phyloP scores from a whole-genome alignment of 2,797 vertebrate species.

The Notolepis coatsorum region DNA sequence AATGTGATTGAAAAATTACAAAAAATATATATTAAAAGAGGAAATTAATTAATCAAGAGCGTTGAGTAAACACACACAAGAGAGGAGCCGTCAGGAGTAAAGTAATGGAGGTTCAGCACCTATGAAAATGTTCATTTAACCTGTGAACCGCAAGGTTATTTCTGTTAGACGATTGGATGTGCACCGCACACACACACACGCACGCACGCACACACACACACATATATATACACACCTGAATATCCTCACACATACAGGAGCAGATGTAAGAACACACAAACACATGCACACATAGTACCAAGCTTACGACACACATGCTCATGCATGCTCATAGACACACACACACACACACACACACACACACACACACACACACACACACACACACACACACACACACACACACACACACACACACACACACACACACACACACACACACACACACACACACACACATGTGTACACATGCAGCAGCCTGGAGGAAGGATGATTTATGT shows the following conservation, averaged over 20 bases:
- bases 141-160: conserved; percentile 94
- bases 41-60: conserved; percentile 74
- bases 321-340: background rate
- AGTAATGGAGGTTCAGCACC: conserved; percentile 76
- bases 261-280: conserved; percentile 30
- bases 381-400: background rate
- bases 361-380: conserved; percentile 36
- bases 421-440: background rate
- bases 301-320: conserved; percentile 6
- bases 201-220: background rate
- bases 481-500: conserved; percentile 93
- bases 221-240: background rate
- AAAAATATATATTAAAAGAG: conserved; percentile 32
- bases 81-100: conserved; percentile 73
- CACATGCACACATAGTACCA: conserved; percentile 54
- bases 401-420: background rate
- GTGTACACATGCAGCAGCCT: conserved; percentile 60
- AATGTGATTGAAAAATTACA: conserved; percentile 62
- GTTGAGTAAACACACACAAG: conserved; percentile 63
- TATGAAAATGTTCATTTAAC: conserved; percentile 86
- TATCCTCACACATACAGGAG: conserved; percentile 3
- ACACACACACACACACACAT: conserved; percentile 27
- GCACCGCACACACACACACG: conserved; percentile 30
- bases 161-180: conserved; percentile 85
- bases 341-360: background rate